These are phyloP conservation scores for Ammodytes dubius DNA, from an alignment of 2,113 vertebrate species.

Conservation along the genomic window DNA sequence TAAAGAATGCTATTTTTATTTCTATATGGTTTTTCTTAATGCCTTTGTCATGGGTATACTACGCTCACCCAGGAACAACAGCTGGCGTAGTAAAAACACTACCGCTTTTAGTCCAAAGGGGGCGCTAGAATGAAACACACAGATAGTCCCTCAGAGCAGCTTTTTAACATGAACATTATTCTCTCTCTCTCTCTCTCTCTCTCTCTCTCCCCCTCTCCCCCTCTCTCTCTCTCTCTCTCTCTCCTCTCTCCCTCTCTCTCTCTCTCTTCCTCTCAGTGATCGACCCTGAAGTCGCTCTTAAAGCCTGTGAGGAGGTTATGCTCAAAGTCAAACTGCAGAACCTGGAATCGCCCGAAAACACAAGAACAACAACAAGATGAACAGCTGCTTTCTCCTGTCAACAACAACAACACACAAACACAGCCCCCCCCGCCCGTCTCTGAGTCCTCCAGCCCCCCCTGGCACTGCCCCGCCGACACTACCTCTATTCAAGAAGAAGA, in stretches of 20 bases:
- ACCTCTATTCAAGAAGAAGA: conserved; percentile 69
- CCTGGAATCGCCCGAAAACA: conserved; percentile 1
- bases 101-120: too few relatives aligned
- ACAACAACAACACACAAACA: not conserved
- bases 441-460: conserved; percentile 6
- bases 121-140: too few relatives aligned
- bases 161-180: too few relatives aligned
- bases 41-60: too few relatives aligned
- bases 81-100: too few relatives aligned
- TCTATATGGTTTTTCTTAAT: too few relatives aligned
- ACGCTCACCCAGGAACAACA: too few relatives aligned
- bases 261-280: conserved; percentile 81
- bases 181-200: too few relatives aligned
- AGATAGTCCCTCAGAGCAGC: too few relatives aligned
- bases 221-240: too few relatives aligned
- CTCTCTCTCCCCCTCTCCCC: too few relatives aligned
- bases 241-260: not conserved
- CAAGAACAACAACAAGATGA: not conserved
- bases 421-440: not conserved
- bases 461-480: conserved; percentile 43
- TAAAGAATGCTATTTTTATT: too few relatives aligned
- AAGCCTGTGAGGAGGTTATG: conserved; percentile 93
- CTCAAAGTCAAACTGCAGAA: conserved; percentile 87
- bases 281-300: conserved; percentile 92
- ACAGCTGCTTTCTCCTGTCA: not conserved